A percentile compares a stretch with the other conserved stretches of the same genome.
Evolutionary conservation across 2,888 invertebrate species (phyloP).

Genomic region (Megastigmus dorsalis): DNA sequence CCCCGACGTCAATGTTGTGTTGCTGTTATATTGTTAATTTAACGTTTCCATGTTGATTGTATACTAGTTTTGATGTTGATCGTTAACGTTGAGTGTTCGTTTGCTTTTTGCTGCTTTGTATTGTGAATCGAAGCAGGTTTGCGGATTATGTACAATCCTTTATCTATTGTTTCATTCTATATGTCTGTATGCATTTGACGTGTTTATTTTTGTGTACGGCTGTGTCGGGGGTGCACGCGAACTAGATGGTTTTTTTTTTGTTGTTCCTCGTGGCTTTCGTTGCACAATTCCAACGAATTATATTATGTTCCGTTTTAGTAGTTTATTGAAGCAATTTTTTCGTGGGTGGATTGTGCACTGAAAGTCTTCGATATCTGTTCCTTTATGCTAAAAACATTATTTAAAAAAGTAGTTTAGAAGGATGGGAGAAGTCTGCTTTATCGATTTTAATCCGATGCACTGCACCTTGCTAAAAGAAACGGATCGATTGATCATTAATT

Average conservation of each 20-base stretch:
- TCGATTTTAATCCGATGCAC: slow-evolving; percentile 6
- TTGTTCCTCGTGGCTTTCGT: slow-evolving; percentile 17
- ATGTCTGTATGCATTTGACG: background rate
- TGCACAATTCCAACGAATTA: background rate
- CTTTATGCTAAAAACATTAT: background rate
- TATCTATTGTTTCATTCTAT: slow-evolving; percentile 14
- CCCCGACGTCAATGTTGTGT: slow-evolving; percentile 26
- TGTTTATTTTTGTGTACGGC: slow-evolving; percentile 17
- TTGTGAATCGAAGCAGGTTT: background rate
- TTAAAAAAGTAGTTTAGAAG: background rate
- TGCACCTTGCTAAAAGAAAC: too few relatives aligned
- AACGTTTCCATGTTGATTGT: background rate
- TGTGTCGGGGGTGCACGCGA: slow-evolving; percentile 52
- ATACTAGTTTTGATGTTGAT: slow-evolving; percentile 4
- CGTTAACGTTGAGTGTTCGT: background rate
- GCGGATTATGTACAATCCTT: background rate
- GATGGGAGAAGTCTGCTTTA: background rate
- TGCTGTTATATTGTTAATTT: slow-evolving; percentile 17
- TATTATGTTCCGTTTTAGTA: too few relatives aligned
- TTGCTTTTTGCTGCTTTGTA: slow-evolving; percentile 39
- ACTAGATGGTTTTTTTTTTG: background rate
- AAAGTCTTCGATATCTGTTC: background rate
- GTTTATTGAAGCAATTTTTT: too few relatives aligned
- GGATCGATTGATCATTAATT: too few relatives aligned
- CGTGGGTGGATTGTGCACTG: background rate